Base-by-base conservation (phyloP, 2,113 vertebrate genomes). In the Chamaea fasciata region DNA sequence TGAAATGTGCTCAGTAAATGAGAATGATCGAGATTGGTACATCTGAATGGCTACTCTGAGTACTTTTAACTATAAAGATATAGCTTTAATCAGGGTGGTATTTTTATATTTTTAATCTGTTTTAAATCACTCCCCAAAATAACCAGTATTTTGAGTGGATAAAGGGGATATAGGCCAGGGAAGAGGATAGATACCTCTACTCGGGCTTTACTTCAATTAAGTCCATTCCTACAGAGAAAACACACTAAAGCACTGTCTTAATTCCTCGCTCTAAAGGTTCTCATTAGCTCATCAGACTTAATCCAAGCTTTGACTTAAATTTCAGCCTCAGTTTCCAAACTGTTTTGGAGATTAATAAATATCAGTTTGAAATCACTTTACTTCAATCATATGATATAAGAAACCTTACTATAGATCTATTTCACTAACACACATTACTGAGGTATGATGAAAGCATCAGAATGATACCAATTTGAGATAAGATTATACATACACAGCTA, bases 91-190 rank as follows among this genome's bases (percentile, higher is more conserved):
- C 50, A 96, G 53, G 60, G 20, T 50, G 67, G 37, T 26, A 70
- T 83, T 80, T 97, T 93, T 64, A 4, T 50, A 46, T 22, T 87
- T 88, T 78, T 49, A 33, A 71, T 70, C 85, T 89, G 53, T 90
- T 96, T 95, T 86, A 94, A 96, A 92, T 86, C 91, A 77, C 82
- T 96, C 96, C 22, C 62, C 65, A 93, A 90, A 65, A 22, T 35
- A 88, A 85, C 69, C 33, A 63, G 10, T 13, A 59, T 74, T 92
- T 63, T 71, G 63, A 50, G 46, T 39, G 23, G 26, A 49, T 26
- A 69, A 26, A 73, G 11, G 27, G 16, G 16, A 39, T 63, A 33
- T 33, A 82, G 63, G 41, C 35, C 7, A 62, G 15, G 10, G 15
- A 85, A 70, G 33, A 80, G 14, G 44, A 44, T 2, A 81, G 70